Evolutionary conservation across 2,113 vertebrate species (phyloP).

Genomic region (Pseudorectes ferrugineus): DNA sequence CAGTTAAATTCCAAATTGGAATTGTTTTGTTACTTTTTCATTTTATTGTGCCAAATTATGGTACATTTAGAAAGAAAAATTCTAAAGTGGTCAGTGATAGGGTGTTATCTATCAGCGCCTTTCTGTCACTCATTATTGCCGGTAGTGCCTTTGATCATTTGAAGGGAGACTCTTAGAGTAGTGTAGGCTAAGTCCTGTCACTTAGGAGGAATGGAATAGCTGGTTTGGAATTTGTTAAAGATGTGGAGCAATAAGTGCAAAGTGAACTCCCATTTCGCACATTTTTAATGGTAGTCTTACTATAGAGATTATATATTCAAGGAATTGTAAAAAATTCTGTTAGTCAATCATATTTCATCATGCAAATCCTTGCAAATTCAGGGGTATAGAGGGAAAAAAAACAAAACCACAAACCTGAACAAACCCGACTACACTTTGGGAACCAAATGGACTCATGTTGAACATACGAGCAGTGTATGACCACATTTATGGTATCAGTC

Average conservation of each 20-base stretch:
- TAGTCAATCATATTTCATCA: conserved; percentile 86
- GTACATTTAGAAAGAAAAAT: conserved; percentile 83
- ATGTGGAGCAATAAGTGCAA: conserved; percentile 85
- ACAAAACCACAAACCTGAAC: conserved; percentile 37
- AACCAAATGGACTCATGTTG: conserved; percentile 80
- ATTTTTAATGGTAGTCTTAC: conserved; percentile 73
- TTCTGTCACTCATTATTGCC: conserved; percentile 86
- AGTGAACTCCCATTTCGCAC: conserved; percentile 70
- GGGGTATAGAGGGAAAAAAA: conserved; percentile 74
- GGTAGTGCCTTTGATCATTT: conserved; percentile 97
- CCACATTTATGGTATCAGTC: conserved; percentile 65
- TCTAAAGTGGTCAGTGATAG: conserved; percentile 68
- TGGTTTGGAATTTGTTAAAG: conserved; percentile 66
- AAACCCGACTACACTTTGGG: conserved; percentile 67
- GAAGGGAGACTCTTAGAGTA: conserved; percentile 86
- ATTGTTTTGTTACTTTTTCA: conserved; percentile 94
- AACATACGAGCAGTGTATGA: conserved; percentile 67
- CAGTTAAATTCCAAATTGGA: conserved; percentile 99
- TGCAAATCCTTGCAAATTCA: conserved; percentile 80
- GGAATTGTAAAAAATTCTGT: conserved; percentile 93
- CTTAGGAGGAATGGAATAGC: background rate
- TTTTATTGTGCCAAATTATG: conserved; percentile 96
- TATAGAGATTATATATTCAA: conserved; percentile 75
- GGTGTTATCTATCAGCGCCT: conserved; percentile 72
- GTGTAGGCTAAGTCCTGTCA: conserved; percentile 37